phyloP scores from a whole-genome alignment of 1,140 invertebrate genomes.

The Drosophila azteca region DNA sequence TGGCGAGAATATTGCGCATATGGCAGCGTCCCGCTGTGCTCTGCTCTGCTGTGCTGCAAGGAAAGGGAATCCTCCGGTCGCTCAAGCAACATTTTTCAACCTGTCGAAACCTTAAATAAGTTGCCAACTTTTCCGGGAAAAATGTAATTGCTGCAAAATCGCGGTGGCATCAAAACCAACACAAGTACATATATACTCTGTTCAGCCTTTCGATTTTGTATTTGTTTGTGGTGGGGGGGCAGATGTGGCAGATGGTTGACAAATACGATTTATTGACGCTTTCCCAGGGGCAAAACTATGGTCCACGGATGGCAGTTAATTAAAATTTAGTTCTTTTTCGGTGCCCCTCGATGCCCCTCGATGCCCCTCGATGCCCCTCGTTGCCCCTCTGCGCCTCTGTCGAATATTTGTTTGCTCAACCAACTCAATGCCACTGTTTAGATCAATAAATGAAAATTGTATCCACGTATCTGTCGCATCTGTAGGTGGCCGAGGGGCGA shows the following conservation, averaged over 20 bases:
- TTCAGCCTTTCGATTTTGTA: conserved; percentile 16
- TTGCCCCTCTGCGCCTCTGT: conserved; percentile 25
- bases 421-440: neutral
- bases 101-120: conserved; percentile 35
- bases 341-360: too few species aligned
- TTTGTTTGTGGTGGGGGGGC: neutral
- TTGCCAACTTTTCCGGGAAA: conserved; percentile 18
- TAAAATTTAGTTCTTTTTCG: conserved; percentile 68
- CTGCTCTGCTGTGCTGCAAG: conserved; percentile 11
- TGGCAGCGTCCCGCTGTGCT: conserved; percentile 31
- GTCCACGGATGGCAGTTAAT: conserved; percentile 56
- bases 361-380: too few species aligned
- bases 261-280: conserved; percentile 38
- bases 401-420: conserved; percentile 34
- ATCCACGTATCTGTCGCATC: neutral
- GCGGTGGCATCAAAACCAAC: conserved; percentile 7
- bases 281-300: conserved; percentile 26
- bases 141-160: conserved; percentile 47
- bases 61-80: conserved; percentile 6
- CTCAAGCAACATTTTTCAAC: neutral
- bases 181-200: neutral
- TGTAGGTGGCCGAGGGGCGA: neutral
- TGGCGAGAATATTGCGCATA: conserved; percentile 74
- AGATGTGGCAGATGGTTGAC: neutral
- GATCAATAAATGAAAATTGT: conserved; percentile 20